A percentile compares a stretch with the other conserved stretches of the same genome.
Evolutionary conservation across 1,140 invertebrate species (phyloP).

Genomic region (Drosophila yakuba): DNA sequence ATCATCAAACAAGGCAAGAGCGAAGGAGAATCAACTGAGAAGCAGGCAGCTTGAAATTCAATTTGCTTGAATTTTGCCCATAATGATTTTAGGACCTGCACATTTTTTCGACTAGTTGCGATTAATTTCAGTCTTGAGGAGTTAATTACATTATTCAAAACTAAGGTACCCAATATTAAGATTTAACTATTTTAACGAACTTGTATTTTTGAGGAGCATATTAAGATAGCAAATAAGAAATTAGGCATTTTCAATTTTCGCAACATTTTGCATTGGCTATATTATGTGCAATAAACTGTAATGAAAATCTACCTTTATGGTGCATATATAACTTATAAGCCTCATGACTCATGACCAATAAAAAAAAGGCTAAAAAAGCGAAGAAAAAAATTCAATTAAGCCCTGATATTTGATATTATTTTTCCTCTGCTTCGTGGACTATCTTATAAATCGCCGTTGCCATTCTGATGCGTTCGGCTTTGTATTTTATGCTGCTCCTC

Average conservation of each 20-base stretch:
- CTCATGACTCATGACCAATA: background rate
- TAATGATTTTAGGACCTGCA: background rate
- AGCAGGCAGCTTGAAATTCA: slow-evolving; percentile 26
- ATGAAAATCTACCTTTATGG: too few relatives aligned
- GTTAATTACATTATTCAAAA: background rate
- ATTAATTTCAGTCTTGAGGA: slow-evolving; percentile 46
- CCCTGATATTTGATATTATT: slow-evolving; percentile 14
- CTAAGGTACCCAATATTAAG: background rate
- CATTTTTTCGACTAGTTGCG: slow-evolving; percentile 10
- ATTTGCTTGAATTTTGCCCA: slow-evolving; percentile 43
- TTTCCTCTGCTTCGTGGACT: slow-evolving; percentile 3
- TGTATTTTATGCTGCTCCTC: slow-evolving; percentile 10
- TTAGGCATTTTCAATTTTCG: too few relatives aligned
- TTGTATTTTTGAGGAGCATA: too few relatives aligned
- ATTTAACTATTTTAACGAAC: too few relatives aligned
- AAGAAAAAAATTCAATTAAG: slow-evolving; percentile 11
- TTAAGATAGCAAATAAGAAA: too few relatives aligned
- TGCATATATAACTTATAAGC: too few relatives aligned
- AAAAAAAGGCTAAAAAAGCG: background rate
- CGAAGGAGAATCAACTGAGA: slow-evolving; percentile 13
- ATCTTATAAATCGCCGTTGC: slow-evolving; percentile 18
- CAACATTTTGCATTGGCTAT: too few relatives aligned
- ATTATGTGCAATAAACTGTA: too few relatives aligned
- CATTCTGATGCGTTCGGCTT: slow-evolving; percentile 17
- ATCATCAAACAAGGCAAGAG: slow-evolving; percentile 57